Evolutionary conservation across 2,113 vertebrate genomes (phyloP), one percentile per base, ranked within the genome.

Genomic region (Oryzias melastigma): DNA sequence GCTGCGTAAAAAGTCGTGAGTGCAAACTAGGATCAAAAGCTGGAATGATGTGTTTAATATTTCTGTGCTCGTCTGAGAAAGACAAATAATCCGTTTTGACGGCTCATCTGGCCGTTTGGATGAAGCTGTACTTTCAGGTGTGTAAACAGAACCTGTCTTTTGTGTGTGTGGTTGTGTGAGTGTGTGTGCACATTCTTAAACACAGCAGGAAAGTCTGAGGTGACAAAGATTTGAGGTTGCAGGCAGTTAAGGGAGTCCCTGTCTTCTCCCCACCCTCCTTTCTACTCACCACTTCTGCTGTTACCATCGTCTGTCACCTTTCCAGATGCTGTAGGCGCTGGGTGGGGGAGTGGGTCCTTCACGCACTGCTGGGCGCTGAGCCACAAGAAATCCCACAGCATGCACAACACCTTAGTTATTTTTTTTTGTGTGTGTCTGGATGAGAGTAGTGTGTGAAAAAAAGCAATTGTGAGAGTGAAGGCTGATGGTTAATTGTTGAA

Each of bases 21-120:
- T n/a, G 64, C 58, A 43, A 51, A 62, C 50, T 47, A 41, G 43
- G 75, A 83, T 80, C 81, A 86, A 83, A 83, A 71, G 80, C 68
- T n/a, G 47, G 15, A 40, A 46, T 48, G 45, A 67, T 35, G 25
- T 25, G 65, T 85, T 82, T 87, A 74, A 85, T 75, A 65, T 83
- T 44, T 19, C 49, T 44, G 40, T 46, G 4, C 50, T 43, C 55
- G 20, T 52, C 7, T 7, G 19, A 27, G 14, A 4, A 55, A 63
- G 68, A 46, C 58, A 65, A 54, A 27, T n/a, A 70, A 71, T 45
- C 3, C 40, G 42, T 65, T 63, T 43, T 7, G 25, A 47, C 29
- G 49, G 54, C 68, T 62, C 62, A 74, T 27, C 55, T 66, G 8
- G 2, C 48, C 69, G 47, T 65, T 78, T 62, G 46, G 20, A 49